Evolutionary conservation across 2,113 vertebrate genomes (phyloP).

Genomic region (Apistogramma diplotaenia): DNA sequence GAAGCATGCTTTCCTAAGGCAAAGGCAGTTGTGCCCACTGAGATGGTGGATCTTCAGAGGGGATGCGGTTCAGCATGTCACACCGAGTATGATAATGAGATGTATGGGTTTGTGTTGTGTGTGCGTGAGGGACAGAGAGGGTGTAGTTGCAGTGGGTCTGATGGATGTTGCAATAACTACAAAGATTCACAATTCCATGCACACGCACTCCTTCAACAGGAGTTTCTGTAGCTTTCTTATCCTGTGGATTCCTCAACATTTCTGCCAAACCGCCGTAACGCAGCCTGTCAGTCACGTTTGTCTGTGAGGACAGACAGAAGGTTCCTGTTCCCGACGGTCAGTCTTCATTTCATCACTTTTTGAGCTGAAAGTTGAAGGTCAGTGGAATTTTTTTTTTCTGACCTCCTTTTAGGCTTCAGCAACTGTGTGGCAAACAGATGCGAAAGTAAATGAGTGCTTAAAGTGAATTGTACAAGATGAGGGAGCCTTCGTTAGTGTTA

Average conservation of each 20-base stretch:
- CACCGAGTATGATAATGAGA: background rate
- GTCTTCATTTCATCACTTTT: background rate
- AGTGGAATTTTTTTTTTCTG: background rate
- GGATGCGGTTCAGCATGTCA: background rate
- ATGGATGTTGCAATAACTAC: background rate
- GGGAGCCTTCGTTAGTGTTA: background rate
- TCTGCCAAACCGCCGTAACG: background rate
- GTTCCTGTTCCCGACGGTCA: background rate
- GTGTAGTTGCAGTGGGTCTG: background rate
- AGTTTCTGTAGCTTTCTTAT: too few relatives aligned
- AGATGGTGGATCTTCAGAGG: background rate
- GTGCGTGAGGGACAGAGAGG: background rate
- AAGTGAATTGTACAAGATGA: background rate
- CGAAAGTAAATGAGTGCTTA: background rate
- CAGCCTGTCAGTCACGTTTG: background rate
- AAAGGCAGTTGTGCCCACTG: background rate
- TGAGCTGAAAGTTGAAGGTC: background rate
- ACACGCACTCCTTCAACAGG: too few relatives aligned
- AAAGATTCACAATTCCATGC: too few relatives aligned
- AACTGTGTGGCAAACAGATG: background rate
- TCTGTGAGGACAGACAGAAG: background rate
- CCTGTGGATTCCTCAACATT: background rate
- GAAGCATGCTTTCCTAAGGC: background rate
- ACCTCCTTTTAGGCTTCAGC: background rate
- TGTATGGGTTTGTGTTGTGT: background rate